Base-by-base conservation (phyloP, 1,140 invertebrate genomes). In the Drosophila lacertosa region DNA sequence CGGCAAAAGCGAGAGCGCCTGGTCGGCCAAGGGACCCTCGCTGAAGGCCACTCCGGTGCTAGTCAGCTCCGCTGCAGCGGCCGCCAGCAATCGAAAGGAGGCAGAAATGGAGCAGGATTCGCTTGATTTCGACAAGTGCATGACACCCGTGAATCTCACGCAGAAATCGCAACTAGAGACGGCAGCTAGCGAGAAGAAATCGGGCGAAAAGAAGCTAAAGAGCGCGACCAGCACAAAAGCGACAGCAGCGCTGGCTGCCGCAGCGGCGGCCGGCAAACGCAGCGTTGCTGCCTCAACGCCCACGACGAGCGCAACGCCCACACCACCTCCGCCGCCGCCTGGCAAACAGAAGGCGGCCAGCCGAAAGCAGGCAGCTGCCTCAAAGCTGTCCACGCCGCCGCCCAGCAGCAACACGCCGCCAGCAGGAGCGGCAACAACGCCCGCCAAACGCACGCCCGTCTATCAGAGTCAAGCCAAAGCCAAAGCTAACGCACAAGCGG, bases 21-120 rank as follows among this genome's bases (percentile, higher is more conserved):
- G 90, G 90, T 91, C 90, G 1, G 86, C 81, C 22, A 91, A 91
- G 54, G 90, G 90, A 0, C 90, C 90, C 0, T 91, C 90, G 0
- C 40, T 91, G 2, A 91, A 91, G 68, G 90, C 90, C 4, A 91
- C 82, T 0, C 89, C 90, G 0, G 90, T 91, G 9, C 60, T 90
- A 57, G 78, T 79, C 4, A 77, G 60, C 55, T 10, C 62, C 18
- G 68, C 22, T 26, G 5, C 39, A 45, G 70, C 57, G 39, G 47
- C 66, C 32, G 18, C 51, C 7, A 11, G 37, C 16, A 37, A 35
- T 10, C 51, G 62, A 13, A 60, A 66, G 29, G 67, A 68, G 10
- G 22, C 40, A 0, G 74, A 70, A 1, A 20, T 15, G 0, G 50
- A 82, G 1, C 29, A 53, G 5, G 81, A 86, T 15, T 37, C 33